Base-by-base conservation (phyloP, 2,888 invertebrate species). In the Pterostichus madidus region DNA sequence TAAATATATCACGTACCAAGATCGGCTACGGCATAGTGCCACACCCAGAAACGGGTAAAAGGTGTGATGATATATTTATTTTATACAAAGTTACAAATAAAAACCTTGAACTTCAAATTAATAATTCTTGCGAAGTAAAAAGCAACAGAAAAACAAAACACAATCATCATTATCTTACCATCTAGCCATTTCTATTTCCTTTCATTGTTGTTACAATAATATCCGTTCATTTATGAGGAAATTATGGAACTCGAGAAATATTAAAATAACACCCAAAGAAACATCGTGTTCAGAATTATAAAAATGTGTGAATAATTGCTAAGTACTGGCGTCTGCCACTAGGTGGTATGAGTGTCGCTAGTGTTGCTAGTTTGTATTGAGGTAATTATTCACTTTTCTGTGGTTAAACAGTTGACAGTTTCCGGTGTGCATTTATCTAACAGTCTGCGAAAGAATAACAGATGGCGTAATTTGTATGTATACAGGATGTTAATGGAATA, bases 131-230 rank as follows among this genome's bases (percentile, higher is more conserved):
- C 49, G 2, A 49, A n/a, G 49, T 49, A 49, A 49, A 49, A 49
- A 49, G 10, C 4, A 49, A 49, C 49, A 10, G 5, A 4, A 49
- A 49, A 49, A 3, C 3, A 49, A 49, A 49, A 49, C 13, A 49
- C 49, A 49, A 49, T 49, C 49, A 49, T 49, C 49, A 49, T 49
- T 49, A 49, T 49, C 49, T 49, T n/a, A 3, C 49, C 49, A 49
- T 49, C 49, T 49, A 6, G 2, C 13, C 49, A 49, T 49, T 49
- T 35, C 49, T 49, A 10, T 49, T n/a, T 49, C 10, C 13, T 4
- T 4, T 10, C 13, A 49, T n/a, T 49, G 49, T 49, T 10, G 10
- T n/a, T 10, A 10, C 10, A 3, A 4, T n/a, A 49, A 49, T 49
- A 49, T 49, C 49, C 49, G 49, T 49, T 49, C 8, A 10, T n/a